Percentiles rank a stretch among this genome's conserved stretches.
phyloP scores from a whole-genome alignment of 2,113 vertebrate genomes.

The Manacus vitellinus region DNA sequence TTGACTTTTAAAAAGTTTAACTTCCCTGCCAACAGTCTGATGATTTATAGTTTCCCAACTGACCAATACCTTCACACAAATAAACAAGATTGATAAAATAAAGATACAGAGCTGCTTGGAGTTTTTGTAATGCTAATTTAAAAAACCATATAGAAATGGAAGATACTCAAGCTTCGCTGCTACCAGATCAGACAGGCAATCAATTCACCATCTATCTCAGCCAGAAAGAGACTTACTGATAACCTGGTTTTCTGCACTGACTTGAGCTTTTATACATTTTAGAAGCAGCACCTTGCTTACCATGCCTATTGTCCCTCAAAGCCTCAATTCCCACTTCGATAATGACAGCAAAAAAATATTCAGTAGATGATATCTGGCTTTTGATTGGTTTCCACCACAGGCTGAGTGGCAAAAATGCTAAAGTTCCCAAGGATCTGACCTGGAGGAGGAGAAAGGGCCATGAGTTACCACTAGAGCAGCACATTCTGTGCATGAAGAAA shows the following conservation, averaged over 20 bases:
- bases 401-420: not conserved
- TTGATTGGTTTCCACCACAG: not conserved
- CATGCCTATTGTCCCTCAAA: not conserved
- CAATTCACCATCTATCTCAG: not conserved
- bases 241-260: not conserved
- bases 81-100: not conserved
- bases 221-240: not conserved
- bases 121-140: not conserved
- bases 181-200: not conserved
- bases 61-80: slow-evolving; percentile 3
- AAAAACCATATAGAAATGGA: not conserved
- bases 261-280: not conserved
- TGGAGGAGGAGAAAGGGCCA: not conserved
- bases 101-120: not conserved
- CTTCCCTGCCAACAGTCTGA: not conserved
- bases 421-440: fast-evolving
- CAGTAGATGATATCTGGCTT: not conserved
- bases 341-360: not conserved
- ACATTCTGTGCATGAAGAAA: not conserved
- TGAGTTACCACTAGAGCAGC: not conserved
- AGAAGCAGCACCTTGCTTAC: not conserved
- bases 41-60: not conserved
- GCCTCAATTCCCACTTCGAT: not conserved
- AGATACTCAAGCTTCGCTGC: not conserved
- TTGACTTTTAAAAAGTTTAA: not conserved